These are phyloP conservation scores for Drosophila murphyi DNA, from an alignment of 1,140 invertebrate genomes.

Conservation along the genomic window DNA sequence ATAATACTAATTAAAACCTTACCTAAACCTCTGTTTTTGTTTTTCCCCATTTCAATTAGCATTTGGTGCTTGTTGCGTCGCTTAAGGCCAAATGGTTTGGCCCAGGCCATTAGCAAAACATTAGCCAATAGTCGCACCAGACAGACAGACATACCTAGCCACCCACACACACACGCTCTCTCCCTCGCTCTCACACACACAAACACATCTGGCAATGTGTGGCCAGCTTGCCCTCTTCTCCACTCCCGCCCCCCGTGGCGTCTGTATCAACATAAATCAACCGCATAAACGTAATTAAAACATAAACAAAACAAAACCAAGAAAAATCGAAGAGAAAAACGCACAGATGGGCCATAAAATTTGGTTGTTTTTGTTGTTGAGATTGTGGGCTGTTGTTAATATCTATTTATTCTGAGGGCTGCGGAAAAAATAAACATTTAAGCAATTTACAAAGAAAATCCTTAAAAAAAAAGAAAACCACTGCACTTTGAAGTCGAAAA, in stretches of 20 bases:
- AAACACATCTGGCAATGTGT: slow-evolving; percentile 42
- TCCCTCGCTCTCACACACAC: neutral
- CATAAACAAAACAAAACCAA: slow-evolving; percentile 63
- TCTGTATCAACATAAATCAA: slow-evolving; percentile 69
- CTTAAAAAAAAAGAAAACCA: slow-evolving; percentile 17
- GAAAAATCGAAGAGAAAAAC: slow-evolving; percentile 53
- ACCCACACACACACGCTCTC: neutral
- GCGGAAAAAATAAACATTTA: slow-evolving; percentile 20
- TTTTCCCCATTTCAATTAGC: neutral
- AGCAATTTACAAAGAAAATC: slow-evolving; percentile 47
- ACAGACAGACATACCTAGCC: neutral
- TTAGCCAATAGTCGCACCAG: slow-evolving; percentile 30
- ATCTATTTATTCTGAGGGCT: no score
- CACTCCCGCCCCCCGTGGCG: neutral
- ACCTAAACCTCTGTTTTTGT: no score
- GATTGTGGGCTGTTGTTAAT: neutral
- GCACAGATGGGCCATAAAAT: slow-evolving; percentile 66
- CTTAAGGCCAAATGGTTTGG: slow-evolving; percentile 24
- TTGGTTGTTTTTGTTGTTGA: slow-evolving; percentile 14
- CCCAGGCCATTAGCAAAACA: slow-evolving; percentile 22
- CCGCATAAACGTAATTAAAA: slow-evolving; percentile 76
- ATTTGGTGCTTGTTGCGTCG: slow-evolving; percentile 2
- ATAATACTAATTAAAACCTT: neutral
- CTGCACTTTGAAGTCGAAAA: slow-evolving; percentile 27
- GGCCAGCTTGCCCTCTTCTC: slow-evolving; percentile 2